phyloP scores from a whole-genome alignment of 1,140 invertebrate species.

The Whitmania pigra region DNA sequence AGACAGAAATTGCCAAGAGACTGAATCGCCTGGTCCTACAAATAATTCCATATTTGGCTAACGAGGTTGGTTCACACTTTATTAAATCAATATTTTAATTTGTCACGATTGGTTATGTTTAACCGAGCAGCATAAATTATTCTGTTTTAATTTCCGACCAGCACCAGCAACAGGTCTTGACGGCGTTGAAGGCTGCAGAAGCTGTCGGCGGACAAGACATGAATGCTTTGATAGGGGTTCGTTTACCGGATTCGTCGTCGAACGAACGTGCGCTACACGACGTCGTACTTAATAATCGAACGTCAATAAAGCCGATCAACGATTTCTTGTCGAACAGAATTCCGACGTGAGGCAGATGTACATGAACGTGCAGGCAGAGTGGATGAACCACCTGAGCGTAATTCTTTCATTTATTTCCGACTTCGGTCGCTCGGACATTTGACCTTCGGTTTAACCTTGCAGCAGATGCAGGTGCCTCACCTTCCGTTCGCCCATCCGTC shows the following conservation, averaged over 20 bases:
- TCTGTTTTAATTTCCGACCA: slow-evolving; percentile 31
- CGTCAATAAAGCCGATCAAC: no score
- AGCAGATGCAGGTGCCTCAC: slow-evolving; percentile 19
- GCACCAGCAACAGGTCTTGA: slow-evolving; percentile 95
- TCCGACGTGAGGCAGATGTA: slow-evolving; percentile 18
- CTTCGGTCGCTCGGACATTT: background rate
- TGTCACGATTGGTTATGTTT: no score
- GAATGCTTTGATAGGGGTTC: slow-evolving; percentile 50
- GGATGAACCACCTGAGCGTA: slow-evolving; percentile 18
- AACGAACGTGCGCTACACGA: no score
- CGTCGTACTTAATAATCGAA: no score
- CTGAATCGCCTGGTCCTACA: slow-evolving; percentile 90
- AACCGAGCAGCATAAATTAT: no score
- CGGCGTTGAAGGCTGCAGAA: slow-evolving; percentile 92
- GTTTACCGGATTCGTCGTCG: slow-evolving; percentile 18
- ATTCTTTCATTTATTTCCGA: background rate
- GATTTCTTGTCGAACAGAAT: background rate
- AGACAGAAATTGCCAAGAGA: slow-evolving; percentile 96
- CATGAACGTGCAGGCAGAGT: slow-evolving; percentile 18
- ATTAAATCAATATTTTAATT: no score
- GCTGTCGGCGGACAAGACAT: slow-evolving; percentile 97
- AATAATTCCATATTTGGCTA: slow-evolving; percentile 86
- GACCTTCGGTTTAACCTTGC: background rate
- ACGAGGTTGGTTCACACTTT: slow-evolving; percentile 54
- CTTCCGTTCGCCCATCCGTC: slow-evolving; percentile 9